phyloP scores from a whole-genome alignment of 2,888 invertebrate species.

The Drosophila mettleri region DNA sequence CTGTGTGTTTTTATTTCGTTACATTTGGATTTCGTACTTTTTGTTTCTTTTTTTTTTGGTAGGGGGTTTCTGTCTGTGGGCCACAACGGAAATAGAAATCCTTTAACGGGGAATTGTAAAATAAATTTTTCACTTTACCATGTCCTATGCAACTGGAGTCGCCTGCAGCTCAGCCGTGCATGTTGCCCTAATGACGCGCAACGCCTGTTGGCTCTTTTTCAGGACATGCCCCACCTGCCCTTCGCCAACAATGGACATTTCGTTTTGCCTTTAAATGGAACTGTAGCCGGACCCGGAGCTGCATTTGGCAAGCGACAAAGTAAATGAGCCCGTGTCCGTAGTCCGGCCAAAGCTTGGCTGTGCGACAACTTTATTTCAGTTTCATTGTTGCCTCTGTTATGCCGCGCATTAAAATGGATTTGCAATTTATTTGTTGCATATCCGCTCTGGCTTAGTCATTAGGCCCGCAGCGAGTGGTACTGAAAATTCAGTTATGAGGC shows the following conservation, averaged over 20 bases:
- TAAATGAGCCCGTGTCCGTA: constrained; percentile 56
- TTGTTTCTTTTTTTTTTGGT: constrained; percentile 6
- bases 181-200: constrained; percentile 74
- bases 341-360: constrained; percentile 23
- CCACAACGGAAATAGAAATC: constrained; percentile 74
- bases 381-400: constrained; percentile 31
- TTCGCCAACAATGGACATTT: constrained; percentile 33
- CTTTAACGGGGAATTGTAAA: constrained; percentile 72
- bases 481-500: constrained; percentile 1
- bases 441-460: constrained; percentile 71
- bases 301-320: constrained; percentile 52
- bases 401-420: constrained; percentile 60
- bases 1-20: constrained; percentile 50
- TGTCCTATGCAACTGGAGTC: constrained; percentile 20
- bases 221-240: constrained; percentile 2
- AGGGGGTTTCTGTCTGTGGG: constrained; percentile 52
- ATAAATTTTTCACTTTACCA: constrained; percentile 77
- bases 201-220: constrained; percentile 40
- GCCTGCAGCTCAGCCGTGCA: constrained; percentile 63
- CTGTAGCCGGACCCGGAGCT: constrained; percentile 27
- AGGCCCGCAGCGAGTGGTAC: constrained; percentile 43
- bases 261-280: constrained; percentile 36
- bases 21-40: constrained; percentile 34
- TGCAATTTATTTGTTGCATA: constrained; percentile 72
- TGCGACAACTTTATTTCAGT: constrained; percentile 74